These are phyloP conservation scores for Penaeus japonicus DNA, from an alignment of 1,140 invertebrate genomes.

Conservation along the genomic window DNA sequence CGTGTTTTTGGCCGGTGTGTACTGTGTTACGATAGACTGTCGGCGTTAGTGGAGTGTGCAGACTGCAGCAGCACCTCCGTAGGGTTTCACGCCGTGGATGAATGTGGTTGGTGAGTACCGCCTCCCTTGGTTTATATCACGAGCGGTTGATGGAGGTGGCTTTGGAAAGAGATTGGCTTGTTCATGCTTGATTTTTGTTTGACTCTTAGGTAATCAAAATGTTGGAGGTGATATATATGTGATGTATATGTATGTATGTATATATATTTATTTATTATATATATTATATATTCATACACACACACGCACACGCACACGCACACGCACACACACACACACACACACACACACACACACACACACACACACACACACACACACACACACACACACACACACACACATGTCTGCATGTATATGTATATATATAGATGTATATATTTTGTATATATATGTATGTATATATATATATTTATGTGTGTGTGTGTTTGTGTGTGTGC, in stretches of 20 bases:
- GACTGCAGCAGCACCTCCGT: no score
- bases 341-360: not conserved
- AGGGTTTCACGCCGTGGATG: no score
- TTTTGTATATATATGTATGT: not conserved
- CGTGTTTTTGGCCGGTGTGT: no score
- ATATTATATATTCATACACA: conserved; percentile 9
- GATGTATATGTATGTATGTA: conserved; percentile 11
- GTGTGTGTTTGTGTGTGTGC: not conserved
- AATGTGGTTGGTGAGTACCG: not conserved
- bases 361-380: not conserved
- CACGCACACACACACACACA: conserved; percentile 9
- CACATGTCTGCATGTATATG: not conserved
- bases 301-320: conserved; percentile 7
- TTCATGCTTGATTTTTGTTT: no score
- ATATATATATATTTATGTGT: not conserved
- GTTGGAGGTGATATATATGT: conserved; percentile 21
- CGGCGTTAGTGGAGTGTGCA: no score
- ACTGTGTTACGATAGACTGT: no score
- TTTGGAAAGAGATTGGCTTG: no score
- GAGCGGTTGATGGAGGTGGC: no score
- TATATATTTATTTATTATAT: conserved; percentile 19
- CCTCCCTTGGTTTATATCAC: not conserved
- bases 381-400: not conserved
- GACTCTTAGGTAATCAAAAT: no score
- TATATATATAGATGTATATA: not conserved